These are phyloP conservation scores for Eubucco bourcierii DNA, from an alignment of 2,113 vertebrate species.

Conservation along the genomic window DNA sequence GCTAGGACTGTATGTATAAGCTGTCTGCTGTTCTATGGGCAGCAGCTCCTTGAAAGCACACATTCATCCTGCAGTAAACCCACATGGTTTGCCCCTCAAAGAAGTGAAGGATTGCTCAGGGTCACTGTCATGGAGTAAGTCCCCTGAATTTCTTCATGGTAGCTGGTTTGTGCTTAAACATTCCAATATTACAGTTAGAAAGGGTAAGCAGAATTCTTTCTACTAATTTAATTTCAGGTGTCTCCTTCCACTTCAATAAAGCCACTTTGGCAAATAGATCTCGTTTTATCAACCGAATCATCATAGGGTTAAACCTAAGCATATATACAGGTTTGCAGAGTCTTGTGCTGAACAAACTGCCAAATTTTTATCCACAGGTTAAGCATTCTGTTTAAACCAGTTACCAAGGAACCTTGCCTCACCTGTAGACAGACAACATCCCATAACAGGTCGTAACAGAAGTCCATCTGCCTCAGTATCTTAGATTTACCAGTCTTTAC, in stretches of 20 bases:
- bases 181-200: not conserved
- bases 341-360: rapidly evolving
- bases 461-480: not conserved
- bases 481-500: not conserved
- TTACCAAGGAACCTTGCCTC: not conserved
- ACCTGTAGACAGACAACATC: not conserved
- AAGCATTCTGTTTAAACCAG: not conserved
- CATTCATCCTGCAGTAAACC: not conserved
- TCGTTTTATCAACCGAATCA: not conserved
- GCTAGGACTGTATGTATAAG: not conserved
- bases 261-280: not conserved
- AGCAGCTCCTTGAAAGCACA: not conserved
- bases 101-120: not conserved
- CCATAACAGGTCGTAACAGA: not conserved
- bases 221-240: not conserved
- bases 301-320: not conserved
- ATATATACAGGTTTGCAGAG: not conserved
- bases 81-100: rapidly evolving
- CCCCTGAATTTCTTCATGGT: not conserved
- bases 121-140: not conserved
- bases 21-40: not conserved
- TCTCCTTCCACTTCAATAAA: not conserved
- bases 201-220: not conserved
- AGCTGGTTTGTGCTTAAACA: not conserved
- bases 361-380: not conserved